Base-by-base conservation (phyloP, 2,888 invertebrate species). In the Andrena haemorrhoa region DNA sequence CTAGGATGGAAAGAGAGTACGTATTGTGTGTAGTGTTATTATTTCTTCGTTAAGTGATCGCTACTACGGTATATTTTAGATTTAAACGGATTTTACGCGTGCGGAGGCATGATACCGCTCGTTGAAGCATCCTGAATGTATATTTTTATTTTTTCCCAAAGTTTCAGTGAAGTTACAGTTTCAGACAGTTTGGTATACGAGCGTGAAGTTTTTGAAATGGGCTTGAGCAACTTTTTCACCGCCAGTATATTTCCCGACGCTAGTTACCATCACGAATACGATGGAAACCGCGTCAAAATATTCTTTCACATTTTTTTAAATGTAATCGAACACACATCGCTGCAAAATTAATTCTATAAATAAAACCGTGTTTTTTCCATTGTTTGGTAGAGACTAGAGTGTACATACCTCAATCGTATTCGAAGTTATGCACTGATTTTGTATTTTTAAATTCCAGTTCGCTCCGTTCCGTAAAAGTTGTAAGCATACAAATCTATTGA, bases 131-230 rank as follows among this genome's bases (percentile, higher is more conserved):
- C 66, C 29, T 29, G 66, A 74, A 64, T 65, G 58, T 75, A 75
- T 76, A 68, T 81, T 68, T 68, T 71, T 70, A 68, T 74, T 77
- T 82, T 49, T 35, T 66, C 29, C 35, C 31, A 33, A 74, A 80
- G 75, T 81, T 83, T 76, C 75, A 60, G 56, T 63, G 66, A 80
- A 86, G 83, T 85, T 86, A 73, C 68, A 79, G 75, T 78, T 79
- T 68, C 74, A 70, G 86, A 86, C 83, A 86, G 83, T 79, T 86
- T 78, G 77, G 65, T 75, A 72, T 71, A 80, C 53, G 80, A 71
- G 70, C 49, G 60, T 66, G 61, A 79, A 86, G 76, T 82, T 81
- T 74, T 63, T 66, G 60, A 76, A 79, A 79, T 69, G 76, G 66
- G 78, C 66, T 73, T 65, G 69, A 60, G 58, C 75, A 82, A 86